Conservation (phyloP, 1,140 invertebrate species). For the Bombus soroeensis region DNA sequence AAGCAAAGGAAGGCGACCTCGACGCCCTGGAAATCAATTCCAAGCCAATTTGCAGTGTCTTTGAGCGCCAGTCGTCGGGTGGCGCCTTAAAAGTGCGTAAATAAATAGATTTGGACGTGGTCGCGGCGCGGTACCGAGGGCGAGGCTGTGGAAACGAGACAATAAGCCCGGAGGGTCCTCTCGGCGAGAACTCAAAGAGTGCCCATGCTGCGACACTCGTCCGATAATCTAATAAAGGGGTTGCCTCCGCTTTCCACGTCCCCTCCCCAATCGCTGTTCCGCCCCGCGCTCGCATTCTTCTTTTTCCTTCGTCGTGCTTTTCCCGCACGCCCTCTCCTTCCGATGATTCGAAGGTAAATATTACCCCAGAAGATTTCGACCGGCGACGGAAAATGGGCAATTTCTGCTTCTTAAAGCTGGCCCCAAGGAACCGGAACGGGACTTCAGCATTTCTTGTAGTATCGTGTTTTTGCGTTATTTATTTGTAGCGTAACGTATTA, state of each 20-base stretch:
- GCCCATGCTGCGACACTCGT: constrained; percentile 72
- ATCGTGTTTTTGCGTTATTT: too few species aligned
- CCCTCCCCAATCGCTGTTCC: background rate
- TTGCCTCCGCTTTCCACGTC: constrained; percentile 62
- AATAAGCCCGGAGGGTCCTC: constrained; percentile 77
- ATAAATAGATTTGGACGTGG: constrained; percentile 79
- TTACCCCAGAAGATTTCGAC: constrained; percentile 74
- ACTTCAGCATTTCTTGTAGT: background rate
- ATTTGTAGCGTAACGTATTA: too few species aligned
- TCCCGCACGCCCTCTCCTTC: constrained; percentile 54
- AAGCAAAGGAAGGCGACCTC: background rate
- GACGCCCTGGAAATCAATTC: constrained; percentile 78
- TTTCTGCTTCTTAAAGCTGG: constrained; percentile 48
- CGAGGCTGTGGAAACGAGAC: constrained; percentile 73
- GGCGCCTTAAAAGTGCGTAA: constrained; percentile 80
- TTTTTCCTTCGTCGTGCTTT: constrained; percentile 53
- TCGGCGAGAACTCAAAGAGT: constrained; percentile 69
- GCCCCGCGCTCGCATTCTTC: constrained; percentile 44
- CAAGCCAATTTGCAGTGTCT: constrained; percentile 75
- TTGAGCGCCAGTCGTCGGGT: constrained; percentile 57
- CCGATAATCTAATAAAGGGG: constrained; percentile 82
- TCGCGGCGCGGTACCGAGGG: constrained; percentile 48
- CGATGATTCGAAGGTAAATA: constrained; percentile 77
- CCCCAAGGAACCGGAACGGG: background rate
- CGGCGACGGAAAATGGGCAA: constrained; percentile 64